Evolutionary conservation across 2,113 vertebrate species (phyloP), one percentile per base, ranked within the genome.

Genomic region (Pholis gunnellus): DNA sequence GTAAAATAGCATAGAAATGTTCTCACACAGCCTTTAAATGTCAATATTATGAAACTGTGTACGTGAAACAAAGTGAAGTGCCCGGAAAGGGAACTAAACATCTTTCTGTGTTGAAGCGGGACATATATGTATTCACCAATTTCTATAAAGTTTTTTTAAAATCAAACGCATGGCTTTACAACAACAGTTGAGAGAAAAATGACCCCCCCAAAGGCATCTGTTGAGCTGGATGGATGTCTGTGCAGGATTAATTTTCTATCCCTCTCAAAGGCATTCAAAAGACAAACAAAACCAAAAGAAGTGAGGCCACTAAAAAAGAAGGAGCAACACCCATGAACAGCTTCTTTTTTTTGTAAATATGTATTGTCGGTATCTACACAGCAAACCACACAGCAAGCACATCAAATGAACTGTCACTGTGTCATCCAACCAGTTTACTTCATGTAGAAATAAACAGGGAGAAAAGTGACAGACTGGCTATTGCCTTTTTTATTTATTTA

Each of bases 301-400:
- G 56, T 81, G 72, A 84, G 48, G 66, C 70, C 81, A 77, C 40
- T 84, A 34, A 71, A 81, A 82, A 66, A 78, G 20, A 34, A 77
- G 36, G 48, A 72, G 34, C 72, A 80, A 88, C 64, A 85, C 69
- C 72, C 66, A 89, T 36, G 6, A 86, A 84, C 54, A 42, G 65
- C 66, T 31, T 74, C n/a, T 9, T 66, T 57, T 70, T 72, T 36
- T 34, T 76, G 42, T 57, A 74, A 84, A 90, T 77, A 82, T 81
- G 18, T 82, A 61, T 40, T 60, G 60, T 77, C 2, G 4, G 82
- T 60, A 84, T 78, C 71, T 65, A 86, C 82, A 87, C 88, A 75
- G 79, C 91, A 93, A 90, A 88, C 89, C 87, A 92, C 90, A 81
- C 82, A 87, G 79, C 85, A 86, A 91, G 75, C 81, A 85, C 69